Percentiles rank a stretch among this genome's conserved stretches.
phyloP scores from a whole-genome alignment of 2,113 vertebrate species.

The Corapipo altera region DNA sequence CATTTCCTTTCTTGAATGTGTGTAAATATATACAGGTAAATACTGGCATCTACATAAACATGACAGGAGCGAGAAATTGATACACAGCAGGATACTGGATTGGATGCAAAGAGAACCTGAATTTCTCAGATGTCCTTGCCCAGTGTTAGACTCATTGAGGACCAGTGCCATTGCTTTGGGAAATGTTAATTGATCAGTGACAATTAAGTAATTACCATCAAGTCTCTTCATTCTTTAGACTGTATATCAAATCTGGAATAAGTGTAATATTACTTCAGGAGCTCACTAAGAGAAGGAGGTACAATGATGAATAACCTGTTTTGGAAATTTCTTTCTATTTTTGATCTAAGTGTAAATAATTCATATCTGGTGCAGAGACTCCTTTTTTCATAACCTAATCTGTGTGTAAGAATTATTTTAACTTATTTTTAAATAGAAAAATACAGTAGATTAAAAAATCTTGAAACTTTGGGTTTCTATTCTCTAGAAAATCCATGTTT shows the following conservation, averaged over 20 bases:
- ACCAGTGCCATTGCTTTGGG: neutral
- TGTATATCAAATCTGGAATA: neutral
- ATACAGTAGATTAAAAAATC: neutral
- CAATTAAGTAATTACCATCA: neutral
- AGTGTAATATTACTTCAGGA: neutral
- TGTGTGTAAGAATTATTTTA: neutral
- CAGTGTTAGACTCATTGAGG: neutral
- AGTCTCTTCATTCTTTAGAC: neutral
- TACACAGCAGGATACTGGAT: neutral
- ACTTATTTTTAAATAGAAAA: neutral
- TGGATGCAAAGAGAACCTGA: neutral
- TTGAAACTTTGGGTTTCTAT: neutral
- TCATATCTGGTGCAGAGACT: neutral
- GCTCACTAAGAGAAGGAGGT: neutral
- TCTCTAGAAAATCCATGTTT: neutral
- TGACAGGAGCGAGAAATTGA: neutral
- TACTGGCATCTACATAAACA: neutral
- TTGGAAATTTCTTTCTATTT: neutral
- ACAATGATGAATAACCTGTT: neutral
- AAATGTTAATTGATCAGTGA: neutral
- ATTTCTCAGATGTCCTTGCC: neutral
- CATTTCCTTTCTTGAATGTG: neutral
- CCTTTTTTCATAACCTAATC: neutral
- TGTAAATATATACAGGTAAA: neutral
- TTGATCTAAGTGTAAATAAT: neutral